Conservation (phyloP, 2,113 vertebrate species). For the Corvus cornix region DNA sequence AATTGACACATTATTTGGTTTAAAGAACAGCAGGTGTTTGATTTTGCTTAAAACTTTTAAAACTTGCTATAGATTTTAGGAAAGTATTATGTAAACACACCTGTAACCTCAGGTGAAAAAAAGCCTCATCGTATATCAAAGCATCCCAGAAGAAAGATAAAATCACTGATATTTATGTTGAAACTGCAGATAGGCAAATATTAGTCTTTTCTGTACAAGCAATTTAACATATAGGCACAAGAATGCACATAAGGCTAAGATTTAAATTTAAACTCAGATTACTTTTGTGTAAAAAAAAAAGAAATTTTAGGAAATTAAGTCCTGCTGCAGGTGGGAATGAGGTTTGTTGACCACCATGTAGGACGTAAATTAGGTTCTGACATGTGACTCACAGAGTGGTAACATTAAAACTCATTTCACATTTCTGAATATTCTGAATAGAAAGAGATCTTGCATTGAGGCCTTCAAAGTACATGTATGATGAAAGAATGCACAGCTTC, state of each 20-base stretch:
- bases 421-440: background rate
- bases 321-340: background rate
- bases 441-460: background rate
- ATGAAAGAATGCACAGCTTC: background rate
- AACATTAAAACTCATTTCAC: background rate
- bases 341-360: background rate
- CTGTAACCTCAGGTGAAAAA: background rate
- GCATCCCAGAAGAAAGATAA: background rate
- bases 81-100: conserved; percentile 11
- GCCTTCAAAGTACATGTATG: background rate
- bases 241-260: background rate
- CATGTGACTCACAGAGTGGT: background rate
- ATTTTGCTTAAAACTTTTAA: background rate
- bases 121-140: background rate
- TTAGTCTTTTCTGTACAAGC: background rate
- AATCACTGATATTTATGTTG: background rate
- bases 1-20: background rate
- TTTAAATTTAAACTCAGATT: background rate
- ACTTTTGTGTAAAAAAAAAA: background rate
- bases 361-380: background rate
- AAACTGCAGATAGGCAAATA: background rate
- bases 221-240: background rate
- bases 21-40: background rate
- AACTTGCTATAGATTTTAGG: background rate
- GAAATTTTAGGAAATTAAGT: background rate